phyloP scores from a whole-genome alignment of 2,113 vertebrate genomes.

The Calyptommatus sinebrachiatus region DNA sequence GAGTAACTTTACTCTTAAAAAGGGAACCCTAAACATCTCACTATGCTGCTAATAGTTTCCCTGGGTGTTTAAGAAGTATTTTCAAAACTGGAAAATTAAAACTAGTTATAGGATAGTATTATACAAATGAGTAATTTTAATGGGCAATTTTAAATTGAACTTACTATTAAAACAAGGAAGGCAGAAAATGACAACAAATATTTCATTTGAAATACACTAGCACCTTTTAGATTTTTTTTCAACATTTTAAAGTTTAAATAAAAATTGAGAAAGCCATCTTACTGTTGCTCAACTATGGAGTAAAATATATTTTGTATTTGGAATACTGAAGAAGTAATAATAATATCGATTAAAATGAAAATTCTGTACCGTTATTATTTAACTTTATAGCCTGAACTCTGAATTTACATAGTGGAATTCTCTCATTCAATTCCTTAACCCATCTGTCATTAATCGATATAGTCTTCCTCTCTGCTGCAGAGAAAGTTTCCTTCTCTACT shows the following conservation, averaged over 20 bases:
- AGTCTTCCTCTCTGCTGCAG: too few relatives aligned
- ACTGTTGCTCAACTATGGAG: conserved; percentile 51
- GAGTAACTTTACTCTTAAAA: too few relatives aligned
- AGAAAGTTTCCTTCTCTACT: too few relatives aligned
- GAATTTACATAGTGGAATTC: neutral
- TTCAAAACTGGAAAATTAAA: conserved; percentile 50
- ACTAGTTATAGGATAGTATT: conserved; percentile 42
- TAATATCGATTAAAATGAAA: conserved; percentile 25
- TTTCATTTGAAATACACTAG: conserved; percentile 65
- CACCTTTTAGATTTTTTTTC: conserved; percentile 62
- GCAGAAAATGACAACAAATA: conserved; percentile 53
- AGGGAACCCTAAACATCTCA: too few relatives aligned
- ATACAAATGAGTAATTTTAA: conserved; percentile 53
- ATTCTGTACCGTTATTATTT: conserved; percentile 13
- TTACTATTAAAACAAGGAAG: conserved; percentile 55
- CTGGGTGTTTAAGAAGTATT: conserved; percentile 41
- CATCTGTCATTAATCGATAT: too few relatives aligned
- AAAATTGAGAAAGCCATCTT: conserved; percentile 61
- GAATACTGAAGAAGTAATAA: neutral
- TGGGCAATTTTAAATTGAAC: conserved; percentile 51
- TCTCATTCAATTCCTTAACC: too few relatives aligned
- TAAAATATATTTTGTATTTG: neutral
- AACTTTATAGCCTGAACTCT: neutral
- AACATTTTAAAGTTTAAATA: conserved; percentile 63
- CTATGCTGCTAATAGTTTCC: too few relatives aligned